Evolutionary conservation across 2,888 invertebrate genomes (phyloP), one percentile per base, ranked within the genome.

Genomic region (Anodontia alba): DNA sequence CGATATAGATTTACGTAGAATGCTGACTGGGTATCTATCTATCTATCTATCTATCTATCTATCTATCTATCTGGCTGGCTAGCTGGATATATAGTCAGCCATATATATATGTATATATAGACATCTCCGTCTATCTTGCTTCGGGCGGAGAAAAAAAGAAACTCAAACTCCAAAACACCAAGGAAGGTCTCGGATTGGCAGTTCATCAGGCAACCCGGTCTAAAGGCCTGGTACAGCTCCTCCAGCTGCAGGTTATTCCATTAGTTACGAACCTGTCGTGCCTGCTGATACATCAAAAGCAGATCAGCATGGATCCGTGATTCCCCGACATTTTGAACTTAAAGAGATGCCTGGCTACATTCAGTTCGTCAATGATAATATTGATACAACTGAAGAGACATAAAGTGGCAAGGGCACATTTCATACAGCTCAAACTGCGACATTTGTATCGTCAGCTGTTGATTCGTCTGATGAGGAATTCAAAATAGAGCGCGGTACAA

Each of bases 91-190:
- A n/a, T n/a, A n/a, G n/a, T n/a, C n/a, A n/a, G n/a, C n/a, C n/a
- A n/a, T n/a, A n/a, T n/a, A n/a, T n/a, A n/a, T n/a, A n/a, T n/a
- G n/a, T n/a, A n/a, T n/a, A n/a, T n/a, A n/a, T n/a, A n/a, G n/a
- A n/a, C n/a, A 43, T 43, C 8, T 43, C 17, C n/a, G 23, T 51
- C 3, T 51, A 15, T 51, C 20, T 17, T 10, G 51, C 23, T 12
- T 51, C 51, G 20, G 23, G 23, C 5, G 51, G 51, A n/a, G 5
- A 51, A 20, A 17, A n/a, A 51, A 5, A n/a, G n/a, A n/a, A n/a
- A n/a, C n/a, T n/a, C n/a, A n/a, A 51, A 51, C 51, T n/a, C 51
- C 51, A 51, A 51, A 51, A n/a, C 51, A 51, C 23, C 17, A n/a
- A 51, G 51, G 51, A 15, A 17, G n/a, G n/a, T n/a, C n/a, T 51